Percentiles rank a stretch among this genome's conserved stretches.
Conservation (phyloP, 2,797 vertebrate genomes). For the Micropoecilia bifurca region DNA sequence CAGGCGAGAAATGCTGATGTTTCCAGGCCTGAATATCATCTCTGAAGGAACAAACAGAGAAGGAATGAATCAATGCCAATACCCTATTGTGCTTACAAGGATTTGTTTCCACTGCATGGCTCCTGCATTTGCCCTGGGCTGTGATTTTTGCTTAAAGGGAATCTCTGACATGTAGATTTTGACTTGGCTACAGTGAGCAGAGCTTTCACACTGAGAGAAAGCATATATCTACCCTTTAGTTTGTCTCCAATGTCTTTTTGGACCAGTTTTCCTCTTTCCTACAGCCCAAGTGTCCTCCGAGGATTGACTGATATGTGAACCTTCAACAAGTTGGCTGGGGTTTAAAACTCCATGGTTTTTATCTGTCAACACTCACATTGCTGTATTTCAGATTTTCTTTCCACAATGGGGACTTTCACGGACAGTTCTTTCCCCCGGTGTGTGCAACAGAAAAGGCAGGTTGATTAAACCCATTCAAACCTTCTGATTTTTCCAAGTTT, state of each 20-base stretch:
- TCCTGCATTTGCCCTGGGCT: slow-evolving; percentile 33
- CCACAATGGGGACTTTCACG: slow-evolving; percentile 40
- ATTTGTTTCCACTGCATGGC: slow-evolving; percentile 59
- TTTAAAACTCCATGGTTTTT: slow-evolving; percentile 34
- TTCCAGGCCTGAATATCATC: slow-evolving; percentile 53
- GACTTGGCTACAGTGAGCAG: slow-evolving; percentile 35
- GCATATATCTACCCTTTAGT: slow-evolving; percentile 19
- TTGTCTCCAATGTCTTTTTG: slow-evolving; percentile 47
- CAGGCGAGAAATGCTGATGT: slow-evolving; percentile 31
- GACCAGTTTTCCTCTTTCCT: slow-evolving; percentile 40
- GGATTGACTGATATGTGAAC: slow-evolving; percentile 25
- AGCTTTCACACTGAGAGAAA: slow-evolving; percentile 41
- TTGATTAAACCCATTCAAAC: slow-evolving; percentile 56
- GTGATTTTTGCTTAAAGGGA: slow-evolving; percentile 38
- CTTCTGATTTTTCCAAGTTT: slow-evolving; percentile 18
- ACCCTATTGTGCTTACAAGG: slow-evolving; percentile 44
- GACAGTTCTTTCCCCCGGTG: slow-evolving; percentile 47
- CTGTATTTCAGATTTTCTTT: slow-evolving; percentile 22
- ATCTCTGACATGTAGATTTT: slow-evolving; percentile 61
- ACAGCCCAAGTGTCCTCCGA: slow-evolving; percentile 30
- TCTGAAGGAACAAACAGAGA: slow-evolving; percentile 9
- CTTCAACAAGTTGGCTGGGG: slow-evolving; percentile 42
- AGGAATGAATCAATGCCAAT: slow-evolving; percentile 51
- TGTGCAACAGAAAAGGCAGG: slow-evolving; percentile 54
- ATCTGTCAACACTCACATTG: slow-evolving; percentile 43